Base-by-base conservation (phyloP, 2,797 vertebrate species). In the Rhinoraja longicauda region DNA sequence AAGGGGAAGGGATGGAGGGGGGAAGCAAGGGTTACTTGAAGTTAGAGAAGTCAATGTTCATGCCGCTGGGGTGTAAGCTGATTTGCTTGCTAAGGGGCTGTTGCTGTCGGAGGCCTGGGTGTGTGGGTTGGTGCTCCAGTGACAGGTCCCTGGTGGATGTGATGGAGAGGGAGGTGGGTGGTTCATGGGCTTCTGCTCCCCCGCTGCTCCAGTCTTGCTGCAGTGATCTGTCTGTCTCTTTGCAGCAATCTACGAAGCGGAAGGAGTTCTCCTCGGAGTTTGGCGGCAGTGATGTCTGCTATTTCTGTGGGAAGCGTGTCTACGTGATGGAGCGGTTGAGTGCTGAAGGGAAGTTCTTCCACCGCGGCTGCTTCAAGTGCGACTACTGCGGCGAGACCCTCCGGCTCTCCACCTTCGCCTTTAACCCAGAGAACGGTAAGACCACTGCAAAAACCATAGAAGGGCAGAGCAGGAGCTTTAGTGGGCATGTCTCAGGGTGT, bases 251-350 rank as follows among this genome's bases (percentile, higher is more conserved):
- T 5, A 64, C 15, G 24, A 93, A 36, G 64, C 62, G 98, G 93
- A 99, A 99, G 94, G 99, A 99, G 95, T 99, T 99, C 93, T 98
- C 98, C 0, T 1, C 98, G 97, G 95, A 99, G 98, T 95, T 94
- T 99, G 62, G 99, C 3, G 99, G 99, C 95, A 99, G 99, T 1
- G 99, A 99, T 1, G 98, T 98, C 1, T 99, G 99, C 93, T 99
- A 98, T 95, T 99, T 99, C 96, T 99, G 99, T 94, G 97, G 94
- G 90, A 98, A 98, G 95, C 97, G 99, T 0, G 99, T 99, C 57
- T 99, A 99, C 0, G 99, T 99, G 94, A 99, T 99, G 99, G 99
- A 99, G 96, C 94, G 99, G 90, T 96, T 99, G 92, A 99, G 99
- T 0, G 98, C 99, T 0, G 99, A 99, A 95, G 99, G 98, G 93